Evolutionary conservation across 2,888 invertebrate genomes (phyloP), one percentile per base, ranked within the genome.

Genomic region (Petrolisthes manimaculis): DNA sequence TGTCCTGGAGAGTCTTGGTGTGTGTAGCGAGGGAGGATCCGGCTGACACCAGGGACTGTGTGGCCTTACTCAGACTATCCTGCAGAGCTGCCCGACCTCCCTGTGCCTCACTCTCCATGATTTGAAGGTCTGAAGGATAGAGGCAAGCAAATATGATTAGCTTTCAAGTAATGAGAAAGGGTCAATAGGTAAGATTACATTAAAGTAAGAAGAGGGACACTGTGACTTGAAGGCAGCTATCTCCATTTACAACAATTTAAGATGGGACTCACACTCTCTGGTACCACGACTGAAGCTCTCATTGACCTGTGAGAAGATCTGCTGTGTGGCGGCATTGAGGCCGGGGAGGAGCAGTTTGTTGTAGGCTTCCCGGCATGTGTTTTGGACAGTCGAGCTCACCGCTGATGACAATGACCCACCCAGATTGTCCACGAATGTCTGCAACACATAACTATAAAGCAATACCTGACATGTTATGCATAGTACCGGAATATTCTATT

Each of bases 241-340:
- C 37, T 2, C 37, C 37, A 37, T 37, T 37, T 37, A 37, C 37
- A 37, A 37, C 37, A 37, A 37, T 37, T 37, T 37, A 37, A 37
- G 37, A 37, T 37, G 37, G 18, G 77, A 91, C 95, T 95, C 94
- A 98, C 98, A 97, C 93, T 98, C 98, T 93, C 96, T 96, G 8
- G 98, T 97, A 85, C 99, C 99, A 91, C 95, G 95, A 84, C 96
- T 95, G 93, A 98, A 99, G 24, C 96, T 95, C 83, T 96, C 96
- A 93, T 97, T 97, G 87, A 99, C 94, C 93, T 99, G 98, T 79
- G 95, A 95, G 93, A 98, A 97, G 95, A 99, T 96, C 92, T 95
- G 95, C 92, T 96, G 95, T 92, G 96, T 96, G 86, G 97, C 95
- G 92, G 96, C 96, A 93, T 98, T 98, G 94, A 97, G 96, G 61